These are phyloP conservation scores for Astreopora myriophthalma DNA, from an alignment of 64 coral and sea anemone genomes.

Conservation along the genomic window DNA sequence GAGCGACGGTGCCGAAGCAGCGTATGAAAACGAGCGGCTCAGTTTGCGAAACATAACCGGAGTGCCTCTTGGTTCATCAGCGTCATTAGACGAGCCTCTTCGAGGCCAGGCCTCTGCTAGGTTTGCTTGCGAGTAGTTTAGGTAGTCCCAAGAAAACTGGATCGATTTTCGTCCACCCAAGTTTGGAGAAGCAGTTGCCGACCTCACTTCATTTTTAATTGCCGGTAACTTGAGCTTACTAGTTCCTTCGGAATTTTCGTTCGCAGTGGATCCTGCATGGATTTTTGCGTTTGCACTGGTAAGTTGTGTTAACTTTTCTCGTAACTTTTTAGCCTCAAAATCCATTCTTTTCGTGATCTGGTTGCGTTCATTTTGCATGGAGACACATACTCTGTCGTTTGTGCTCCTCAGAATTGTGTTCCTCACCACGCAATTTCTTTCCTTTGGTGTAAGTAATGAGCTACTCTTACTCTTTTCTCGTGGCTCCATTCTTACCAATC, in stretches of 20 bases:
- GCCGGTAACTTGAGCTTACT: slow-evolving; percentile 11
- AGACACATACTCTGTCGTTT: background rate
- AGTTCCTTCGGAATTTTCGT: background rate
- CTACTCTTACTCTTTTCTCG: background rate
- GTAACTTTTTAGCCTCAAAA: slow-evolving; percentile 29
- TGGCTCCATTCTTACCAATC: background rate
- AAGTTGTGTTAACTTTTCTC: background rate
- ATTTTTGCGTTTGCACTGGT: background rate
- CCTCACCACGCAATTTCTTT: slow-evolving; percentile 6
- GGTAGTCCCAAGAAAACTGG: background rate
- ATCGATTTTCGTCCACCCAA: background rate
- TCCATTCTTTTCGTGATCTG: slow-evolving; percentile 12
- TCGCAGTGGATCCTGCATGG: background rate
- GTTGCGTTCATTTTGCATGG: slow-evolving; percentile 18
- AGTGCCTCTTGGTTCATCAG: background rate
- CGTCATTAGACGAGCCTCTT: background rate
- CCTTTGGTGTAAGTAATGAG: background rate
- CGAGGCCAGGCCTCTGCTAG: background rate
- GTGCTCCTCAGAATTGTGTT: background rate
- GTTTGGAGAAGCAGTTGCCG: background rate
- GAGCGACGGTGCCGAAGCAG: background rate
- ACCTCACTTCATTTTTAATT: background rate
- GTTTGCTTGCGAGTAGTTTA: background rate
- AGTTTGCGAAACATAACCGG: background rate
- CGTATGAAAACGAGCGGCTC: background rate